A percentile compares a stretch with the other conserved stretches of the same genome.
These are phyloP conservation scores for Catharus fuscescens DNA, from an alignment of 2,113 vertebrate genomes.

Conservation along the genomic window DNA sequence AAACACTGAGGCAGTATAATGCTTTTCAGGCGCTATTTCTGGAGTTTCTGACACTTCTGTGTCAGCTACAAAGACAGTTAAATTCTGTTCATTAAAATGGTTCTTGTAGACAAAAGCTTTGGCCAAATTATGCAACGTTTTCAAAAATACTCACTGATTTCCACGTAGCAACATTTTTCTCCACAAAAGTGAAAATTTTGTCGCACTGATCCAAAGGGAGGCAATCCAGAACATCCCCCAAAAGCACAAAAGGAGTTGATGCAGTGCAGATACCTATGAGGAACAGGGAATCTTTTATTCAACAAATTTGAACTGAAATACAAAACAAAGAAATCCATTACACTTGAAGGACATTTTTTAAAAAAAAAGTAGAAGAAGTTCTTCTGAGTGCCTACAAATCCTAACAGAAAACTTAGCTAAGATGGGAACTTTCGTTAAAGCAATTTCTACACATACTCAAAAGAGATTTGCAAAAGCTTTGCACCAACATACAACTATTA, in stretches of 20 bases:
- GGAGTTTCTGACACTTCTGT: background rate
- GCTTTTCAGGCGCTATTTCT: background rate
- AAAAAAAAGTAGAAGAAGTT: background rate
- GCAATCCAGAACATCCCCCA: conserved; percentile 96
- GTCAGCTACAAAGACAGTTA: background rate
- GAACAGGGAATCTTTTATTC: background rate
- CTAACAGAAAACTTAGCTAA: background rate
- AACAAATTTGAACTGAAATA: background rate
- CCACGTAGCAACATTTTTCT: conserved; percentile 97
- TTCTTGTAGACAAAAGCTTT: background rate
- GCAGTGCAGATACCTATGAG: conserved; percentile 92
- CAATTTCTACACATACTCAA: background rate
- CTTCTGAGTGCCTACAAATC: background rate
- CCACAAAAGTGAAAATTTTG: conserved; percentile 96
- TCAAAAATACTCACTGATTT: conserved; percentile 86
- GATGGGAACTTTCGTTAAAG: background rate
- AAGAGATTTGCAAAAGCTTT: background rate
- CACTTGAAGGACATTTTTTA: background rate
- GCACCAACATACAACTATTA: background rate
- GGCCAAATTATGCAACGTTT: background rate
- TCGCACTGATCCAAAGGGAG: conserved; percentile 96
- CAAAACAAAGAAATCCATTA: background rate
- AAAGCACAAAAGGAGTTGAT: conserved; percentile 91
- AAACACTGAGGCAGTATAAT: background rate
- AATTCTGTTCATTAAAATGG: background rate